Conservation (phyloP, 2,888 invertebrate species). For the Chrysomela aeneicollis region DNA sequence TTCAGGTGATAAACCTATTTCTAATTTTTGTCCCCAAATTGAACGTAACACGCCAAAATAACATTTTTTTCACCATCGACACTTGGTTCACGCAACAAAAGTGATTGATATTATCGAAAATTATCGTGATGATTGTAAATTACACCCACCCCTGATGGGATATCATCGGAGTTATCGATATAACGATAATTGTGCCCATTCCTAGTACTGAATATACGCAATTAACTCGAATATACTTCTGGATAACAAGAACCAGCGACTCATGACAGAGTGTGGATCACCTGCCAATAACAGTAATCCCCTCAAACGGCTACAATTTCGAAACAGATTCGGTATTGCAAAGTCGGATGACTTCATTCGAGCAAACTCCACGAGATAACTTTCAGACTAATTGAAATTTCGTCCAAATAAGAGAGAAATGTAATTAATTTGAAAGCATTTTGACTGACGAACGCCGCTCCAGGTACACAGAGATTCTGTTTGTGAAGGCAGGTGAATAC, state of each 20-base stretch:
- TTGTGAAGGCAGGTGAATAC: slow-evolving; percentile 19
- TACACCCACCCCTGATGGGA: too few relatives aligned
- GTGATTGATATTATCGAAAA: too few relatives aligned
- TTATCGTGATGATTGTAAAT: too few relatives aligned
- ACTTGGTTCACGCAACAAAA: too few relatives aligned
- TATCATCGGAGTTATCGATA: too few relatives aligned
- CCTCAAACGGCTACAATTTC: neutral
- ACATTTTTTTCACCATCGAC: too few relatives aligned
- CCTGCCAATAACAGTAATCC: slow-evolving; percentile 1
- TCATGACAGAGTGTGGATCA: neutral
- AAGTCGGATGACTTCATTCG: slow-evolving; percentile 4
- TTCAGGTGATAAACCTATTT: too few relatives aligned
- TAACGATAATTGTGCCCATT: neutral
- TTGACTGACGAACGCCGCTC: slow-evolving; percentile 39
- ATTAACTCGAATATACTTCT: neutral
- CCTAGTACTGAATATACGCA: too few relatives aligned
- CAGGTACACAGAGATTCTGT: slow-evolving; percentile 31
- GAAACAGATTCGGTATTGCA: neutral
- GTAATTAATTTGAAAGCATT: slow-evolving; percentile 47
- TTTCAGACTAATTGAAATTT: slow-evolving; percentile 50
- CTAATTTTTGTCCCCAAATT: too few relatives aligned
- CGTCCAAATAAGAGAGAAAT: slow-evolving; percentile 42
- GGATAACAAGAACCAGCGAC: neutral
- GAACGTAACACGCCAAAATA: too few relatives aligned
- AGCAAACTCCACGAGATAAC: slow-evolving; percentile 30